A percentile compares a stretch with the other conserved stretches of the same genome.
phyloP scores from a whole-genome alignment of 2,888 invertebrate genomes.

The Anarsia innoxiella region DNA sequence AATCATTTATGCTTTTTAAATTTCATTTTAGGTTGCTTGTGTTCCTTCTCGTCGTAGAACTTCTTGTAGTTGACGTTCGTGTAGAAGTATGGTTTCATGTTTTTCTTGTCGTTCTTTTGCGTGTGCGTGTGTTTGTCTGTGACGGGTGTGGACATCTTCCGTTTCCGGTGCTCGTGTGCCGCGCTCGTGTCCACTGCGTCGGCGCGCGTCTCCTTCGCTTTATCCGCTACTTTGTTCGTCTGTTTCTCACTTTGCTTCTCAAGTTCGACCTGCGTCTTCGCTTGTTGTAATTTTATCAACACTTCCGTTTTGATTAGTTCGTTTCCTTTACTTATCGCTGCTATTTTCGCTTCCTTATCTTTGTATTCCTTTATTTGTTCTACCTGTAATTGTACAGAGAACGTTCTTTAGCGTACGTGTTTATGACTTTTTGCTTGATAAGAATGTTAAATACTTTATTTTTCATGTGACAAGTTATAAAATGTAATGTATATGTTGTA shows the following conservation, averaged over 20 bases:
- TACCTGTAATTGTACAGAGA: slow-evolving; percentile 38
- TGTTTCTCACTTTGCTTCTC: slow-evolving; percentile 23
- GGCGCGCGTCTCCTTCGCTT: slow-evolving; percentile 9
- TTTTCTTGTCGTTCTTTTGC: slow-evolving; percentile 18
- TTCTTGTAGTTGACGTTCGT: slow-evolving; percentile 47
- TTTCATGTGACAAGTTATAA: too few relatives aligned
- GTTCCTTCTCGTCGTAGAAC: slow-evolving; percentile 42
- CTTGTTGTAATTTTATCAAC: slow-evolving; percentile 38
- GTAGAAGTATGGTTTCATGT: slow-evolving; percentile 33
- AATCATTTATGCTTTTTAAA: slow-evolving; percentile 47
- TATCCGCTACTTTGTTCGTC: slow-evolving; percentile 5
- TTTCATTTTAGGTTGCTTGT: slow-evolving; percentile 42
- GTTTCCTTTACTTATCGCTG: slow-evolving; percentile 43
- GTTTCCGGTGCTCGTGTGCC: background rate
- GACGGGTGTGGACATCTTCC: slow-evolving; percentile 4
- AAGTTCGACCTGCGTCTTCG: slow-evolving; percentile 29
- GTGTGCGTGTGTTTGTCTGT: slow-evolving; percentile 9
- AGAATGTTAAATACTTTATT: too few relatives aligned
- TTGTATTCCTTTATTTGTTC: slow-evolving; percentile 48
- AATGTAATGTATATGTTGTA: slow-evolving; percentile 1
- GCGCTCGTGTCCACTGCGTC: too few relatives aligned
- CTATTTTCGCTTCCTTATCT: slow-evolving; percentile 50
- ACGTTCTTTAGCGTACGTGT: slow-evolving; percentile 42
- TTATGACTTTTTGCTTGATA: too few relatives aligned
- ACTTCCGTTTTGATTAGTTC: slow-evolving; percentile 48